Evolutionary conservation across 2,888 invertebrate species (phyloP), one percentile per base, ranked within the genome.

Genomic region (Aleiodes alternator): DNA sequence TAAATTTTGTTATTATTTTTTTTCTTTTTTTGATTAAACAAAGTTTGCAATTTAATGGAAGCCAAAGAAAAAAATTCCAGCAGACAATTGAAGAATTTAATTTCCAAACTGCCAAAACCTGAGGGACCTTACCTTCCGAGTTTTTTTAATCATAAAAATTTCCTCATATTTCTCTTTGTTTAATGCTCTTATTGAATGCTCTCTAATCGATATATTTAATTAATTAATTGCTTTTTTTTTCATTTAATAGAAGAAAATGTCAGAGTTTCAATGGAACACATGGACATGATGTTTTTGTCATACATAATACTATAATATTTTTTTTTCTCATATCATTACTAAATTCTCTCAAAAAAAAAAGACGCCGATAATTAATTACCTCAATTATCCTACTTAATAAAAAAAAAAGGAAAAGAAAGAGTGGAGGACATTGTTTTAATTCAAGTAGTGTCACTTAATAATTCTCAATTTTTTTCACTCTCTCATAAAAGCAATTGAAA

Each of bases 231-330:
- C 11, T 43, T 43, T 9, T 43, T 43, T 43, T 43, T 43, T 43
- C 43, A 11, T 43, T 43, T 43, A 43, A 43, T 64, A 43, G 48
- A 48, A 48, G 48, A 48, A 64, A 64, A 64, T 64, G 64, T 64
- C 64, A 43, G 64, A 64, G 43, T 64, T 64, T 64, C 43, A 78
- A 79, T 79, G 79, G 79, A 79, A 80, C 78, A 80, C 79, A 75
- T 71, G 80, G 75, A 78, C 75, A 79, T 78, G 78, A 79, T 80
- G 68, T 75, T 75, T 76, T 75, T 73, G 76, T 77, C 77, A 78
- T 76, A 78, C 79, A 75, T 74, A 78, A 78, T 78, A 79, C 79
- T 79, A 75, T 79, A 77, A 75, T 76, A 53, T 29, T 68, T 31
- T 69, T 53, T 55, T 69, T 68, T 69, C 23, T 56, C 43, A 43